Percentiles rank a stretch among this genome's conserved stretches.
phyloP scores from a whole-genome alignment of 2,797 vertebrate species.

The Typhlichthys subterraneus region DNA sequence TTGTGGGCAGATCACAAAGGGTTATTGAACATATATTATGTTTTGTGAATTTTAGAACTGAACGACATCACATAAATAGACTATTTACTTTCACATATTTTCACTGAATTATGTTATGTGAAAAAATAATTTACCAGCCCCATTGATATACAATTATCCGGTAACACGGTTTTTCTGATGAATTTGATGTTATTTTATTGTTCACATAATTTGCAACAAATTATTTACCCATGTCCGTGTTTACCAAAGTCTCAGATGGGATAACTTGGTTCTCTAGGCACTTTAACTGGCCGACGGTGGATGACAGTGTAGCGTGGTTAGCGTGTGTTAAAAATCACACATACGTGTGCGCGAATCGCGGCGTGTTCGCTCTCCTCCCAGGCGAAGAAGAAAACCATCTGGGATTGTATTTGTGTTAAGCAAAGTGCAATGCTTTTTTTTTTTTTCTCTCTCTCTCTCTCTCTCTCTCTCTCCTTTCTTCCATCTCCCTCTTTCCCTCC shows the following conservation, averaged over 20 bases:
- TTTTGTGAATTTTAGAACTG: too few relatives aligned
- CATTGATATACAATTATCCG: too few relatives aligned
- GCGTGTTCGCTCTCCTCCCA: slow-evolving; percentile 57
- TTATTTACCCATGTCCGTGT: slow-evolving; percentile 11
- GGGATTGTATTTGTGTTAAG: slow-evolving; percentile 77
- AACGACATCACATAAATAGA: too few relatives aligned
- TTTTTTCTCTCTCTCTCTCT: slow-evolving; percentile 13
- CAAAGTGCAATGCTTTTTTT: slow-evolving; percentile 70
- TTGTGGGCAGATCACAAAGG: too few relatives aligned
- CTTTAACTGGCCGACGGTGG: slow-evolving; percentile 37
- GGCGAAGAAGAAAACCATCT: slow-evolving; percentile 74
- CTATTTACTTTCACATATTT: too few relatives aligned
- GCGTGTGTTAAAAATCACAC: slow-evolving; percentile 69
- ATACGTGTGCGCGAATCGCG: slow-evolving; percentile 56
- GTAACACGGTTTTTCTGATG: too few relatives aligned
- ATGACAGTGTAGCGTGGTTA: slow-evolving; percentile 35
- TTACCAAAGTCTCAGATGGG: slow-evolving; percentile 25
- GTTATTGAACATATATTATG: too few relatives aligned
- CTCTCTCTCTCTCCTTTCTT: background rate
- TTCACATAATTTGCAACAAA: too few relatives aligned
- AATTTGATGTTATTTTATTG: too few relatives aligned
- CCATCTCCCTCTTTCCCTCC: background rate
- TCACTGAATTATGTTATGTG: too few relatives aligned
- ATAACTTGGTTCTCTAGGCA: slow-evolving; percentile 31
- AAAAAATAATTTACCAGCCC: too few relatives aligned